These are phyloP conservation scores for Gasteruption jaculator DNA, from an alignment of 2,888 invertebrate genomes.

Conservation along the genomic window DNA sequence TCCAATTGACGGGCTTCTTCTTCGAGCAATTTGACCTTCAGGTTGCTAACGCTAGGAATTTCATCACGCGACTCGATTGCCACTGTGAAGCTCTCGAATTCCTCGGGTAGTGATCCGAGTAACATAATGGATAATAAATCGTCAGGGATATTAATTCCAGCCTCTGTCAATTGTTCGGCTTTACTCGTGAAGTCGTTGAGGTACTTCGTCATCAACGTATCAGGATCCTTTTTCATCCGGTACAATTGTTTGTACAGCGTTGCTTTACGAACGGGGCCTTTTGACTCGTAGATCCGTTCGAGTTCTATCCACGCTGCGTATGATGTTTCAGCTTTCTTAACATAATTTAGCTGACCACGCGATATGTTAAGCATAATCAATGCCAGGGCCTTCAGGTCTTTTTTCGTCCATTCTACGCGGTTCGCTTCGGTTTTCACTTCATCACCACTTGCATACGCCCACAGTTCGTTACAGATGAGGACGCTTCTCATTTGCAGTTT, in stretches of 20 bases:
- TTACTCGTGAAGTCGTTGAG: slow-evolving; percentile 19
- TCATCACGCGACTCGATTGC: slow-evolving; percentile 17
- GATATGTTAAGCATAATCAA: slow-evolving; percentile 19
- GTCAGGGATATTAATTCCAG: slow-evolving; percentile 24
- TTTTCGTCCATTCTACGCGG: slow-evolving; percentile 10
- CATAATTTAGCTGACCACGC: slow-evolving; percentile 12
- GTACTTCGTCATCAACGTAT: slow-evolving; percentile 19
- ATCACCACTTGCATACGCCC: slow-evolving; percentile 15
- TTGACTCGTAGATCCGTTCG: slow-evolving; percentile 17
- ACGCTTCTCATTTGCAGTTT: slow-evolving; percentile 23
- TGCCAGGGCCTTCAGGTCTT: slow-evolving; percentile 21
- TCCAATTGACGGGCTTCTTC: slow-evolving; percentile 20
- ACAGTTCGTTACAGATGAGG: slow-evolving; percentile 20
- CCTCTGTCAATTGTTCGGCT: slow-evolving; percentile 23
- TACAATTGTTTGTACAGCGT: slow-evolving; percentile 23
- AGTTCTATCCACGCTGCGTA: slow-evolving; percentile 16
- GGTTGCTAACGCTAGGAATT: slow-evolving; percentile 14
- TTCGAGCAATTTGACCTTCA: slow-evolving; percentile 19
- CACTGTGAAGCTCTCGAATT: slow-evolving; percentile 22
- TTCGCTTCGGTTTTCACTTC: slow-evolving; percentile 12
- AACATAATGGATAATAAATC: slow-evolving; percentile 27
- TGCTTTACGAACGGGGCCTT: slow-evolving; percentile 25
- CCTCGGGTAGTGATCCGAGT: slow-evolving; percentile 20
- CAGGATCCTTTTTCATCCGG: slow-evolving; percentile 20
- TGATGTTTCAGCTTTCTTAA: slow-evolving; percentile 6